These are phyloP conservation scores for Amblyjoppa fuscipennis DNA, from an alignment of 2,888 invertebrate genomes.

Conservation along the genomic window DNA sequence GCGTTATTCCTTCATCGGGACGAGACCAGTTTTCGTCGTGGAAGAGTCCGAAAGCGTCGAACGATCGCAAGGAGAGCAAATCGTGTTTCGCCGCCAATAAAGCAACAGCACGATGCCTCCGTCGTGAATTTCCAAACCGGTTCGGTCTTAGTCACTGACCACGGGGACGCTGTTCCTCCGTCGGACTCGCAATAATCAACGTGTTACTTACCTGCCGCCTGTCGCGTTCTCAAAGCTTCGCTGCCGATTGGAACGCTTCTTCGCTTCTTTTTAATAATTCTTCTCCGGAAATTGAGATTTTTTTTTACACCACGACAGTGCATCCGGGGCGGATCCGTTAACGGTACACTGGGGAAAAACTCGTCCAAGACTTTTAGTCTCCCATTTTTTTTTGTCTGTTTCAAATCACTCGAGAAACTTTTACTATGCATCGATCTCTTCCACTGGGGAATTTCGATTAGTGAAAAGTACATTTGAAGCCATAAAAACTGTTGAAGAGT, in stretches of 20 bases:
- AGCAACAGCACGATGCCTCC: not conserved
- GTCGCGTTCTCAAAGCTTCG: not conserved
- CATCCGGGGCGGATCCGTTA: no score
- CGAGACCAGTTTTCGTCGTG: conserved; percentile 48
- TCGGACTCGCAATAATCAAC: not conserved
- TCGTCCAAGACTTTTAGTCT: not conserved
- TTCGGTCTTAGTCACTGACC: conserved; percentile 56
- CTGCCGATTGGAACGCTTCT: not conserved
- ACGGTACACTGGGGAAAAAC: no score
- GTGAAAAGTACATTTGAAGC: no score
- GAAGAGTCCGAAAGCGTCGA: not conserved
- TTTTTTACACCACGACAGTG: no score
- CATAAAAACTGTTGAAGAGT: no score
- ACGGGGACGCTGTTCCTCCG: conserved; percentile 30
- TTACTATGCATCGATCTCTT: no score
- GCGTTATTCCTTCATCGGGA: not conserved
- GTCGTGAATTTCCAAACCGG: conserved; percentile 45
- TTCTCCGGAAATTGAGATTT: not conserved
- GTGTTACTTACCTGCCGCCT: not conserved
- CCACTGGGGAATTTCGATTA: no score
- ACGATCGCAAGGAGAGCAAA: conserved; percentile 30
- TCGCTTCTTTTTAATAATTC: not conserved
- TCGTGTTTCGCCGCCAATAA: not conserved
- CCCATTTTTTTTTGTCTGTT: not conserved
- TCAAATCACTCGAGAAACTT: not conserved